Evolutionary conservation across 1,140 invertebrate species (phyloP).

Genomic region (Mercenaria mercenaria): DNA sequence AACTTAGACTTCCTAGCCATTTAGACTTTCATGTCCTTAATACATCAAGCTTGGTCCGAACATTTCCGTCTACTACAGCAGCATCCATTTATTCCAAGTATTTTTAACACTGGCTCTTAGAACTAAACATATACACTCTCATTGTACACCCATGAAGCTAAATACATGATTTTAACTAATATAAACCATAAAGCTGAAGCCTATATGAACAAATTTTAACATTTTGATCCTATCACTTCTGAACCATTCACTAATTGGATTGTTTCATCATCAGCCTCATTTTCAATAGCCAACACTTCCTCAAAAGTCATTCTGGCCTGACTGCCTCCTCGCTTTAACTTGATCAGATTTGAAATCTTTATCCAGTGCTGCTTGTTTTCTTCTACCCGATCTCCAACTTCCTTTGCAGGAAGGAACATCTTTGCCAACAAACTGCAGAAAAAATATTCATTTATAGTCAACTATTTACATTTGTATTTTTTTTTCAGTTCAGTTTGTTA

Average conservation of each 20-base stretch:
- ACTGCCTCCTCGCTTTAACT: conserved; percentile 74
- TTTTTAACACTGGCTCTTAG: neutral
- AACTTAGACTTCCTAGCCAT: no score
- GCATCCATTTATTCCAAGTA: neutral
- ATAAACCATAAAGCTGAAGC: neutral
- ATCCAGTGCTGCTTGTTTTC: conserved; percentile 85
- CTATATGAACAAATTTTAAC: neutral
- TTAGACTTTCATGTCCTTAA: no score
- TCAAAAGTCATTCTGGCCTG: conserved; percentile 80
- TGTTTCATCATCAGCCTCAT: conserved; percentile 67
- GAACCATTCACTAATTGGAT: neutral
- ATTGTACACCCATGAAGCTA: no score
- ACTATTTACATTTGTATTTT: conserved; percentile 70
- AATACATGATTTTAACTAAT: neutral
- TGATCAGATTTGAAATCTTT: conserved; percentile 77
- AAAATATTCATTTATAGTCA: conserved; percentile 10
- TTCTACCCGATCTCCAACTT: conserved; percentile 76
- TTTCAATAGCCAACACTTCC: conserved; percentile 80
- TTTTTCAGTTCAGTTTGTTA: neutral
- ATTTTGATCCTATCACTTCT: neutral
- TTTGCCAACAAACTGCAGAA: conserved; percentile 80
- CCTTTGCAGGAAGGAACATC: conserved; percentile 79
- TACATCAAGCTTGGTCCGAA: no score
- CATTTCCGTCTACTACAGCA: neutral
- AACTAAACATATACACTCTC: neutral